Evolutionary conservation across 30 jellyfish, hydroid and myxozoan genomes (phyloP), one percentile per base, ranked within the genome.

Genomic region (Mastigias papua): DNA sequence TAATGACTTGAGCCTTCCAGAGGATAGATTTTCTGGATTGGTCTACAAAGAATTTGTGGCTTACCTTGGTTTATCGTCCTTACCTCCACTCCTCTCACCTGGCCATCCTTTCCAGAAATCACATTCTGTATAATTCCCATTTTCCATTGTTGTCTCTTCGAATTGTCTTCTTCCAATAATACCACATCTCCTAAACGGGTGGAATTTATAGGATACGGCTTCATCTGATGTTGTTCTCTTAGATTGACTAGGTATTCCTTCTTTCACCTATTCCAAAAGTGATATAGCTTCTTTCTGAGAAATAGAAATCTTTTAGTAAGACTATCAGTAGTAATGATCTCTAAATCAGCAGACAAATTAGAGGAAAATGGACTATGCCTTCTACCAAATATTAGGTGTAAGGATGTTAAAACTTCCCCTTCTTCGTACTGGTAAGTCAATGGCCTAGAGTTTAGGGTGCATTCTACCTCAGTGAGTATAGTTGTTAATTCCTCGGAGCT

Each of bases 371-470:
- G 83, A 32, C 69, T 8, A 16, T 27, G 83, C 13, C 83, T 19
- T 72, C 34, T 69, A 7, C 87, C 87, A 11, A 49, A 76, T 20
- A 76, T 76, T 42, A 76, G 48, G 30, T 76, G 87, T 28, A 69
- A 72, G 15, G 90, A 68, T 80, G 90, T 80, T 7, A 80, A 46
- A 15, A 27, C 90, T 64, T 81, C 91, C 11, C 49, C 91, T 8
- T 20, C 50, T 20, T n/a, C n/a, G n/a, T n/a, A n/a, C n/a, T n/a
- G n/a, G n/a, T n/a, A n/a, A n/a, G n/a, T n/a, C n/a, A n/a, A n/a
- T n/a, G n/a, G n/a, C n/a, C n/a, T n/a, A n/a, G n/a, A n/a, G n/a
- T n/a, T n/a, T n/a, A n/a, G n/a, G 8, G 76, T 67, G 28, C 71
- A 42, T 32, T 63, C 83, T 25, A 48, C 26, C 57, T 81, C 91